Evolutionary conservation across 2,113 vertebrate species (phyloP).

Genomic region (Machaerirhynchus nigripectus): DNA sequence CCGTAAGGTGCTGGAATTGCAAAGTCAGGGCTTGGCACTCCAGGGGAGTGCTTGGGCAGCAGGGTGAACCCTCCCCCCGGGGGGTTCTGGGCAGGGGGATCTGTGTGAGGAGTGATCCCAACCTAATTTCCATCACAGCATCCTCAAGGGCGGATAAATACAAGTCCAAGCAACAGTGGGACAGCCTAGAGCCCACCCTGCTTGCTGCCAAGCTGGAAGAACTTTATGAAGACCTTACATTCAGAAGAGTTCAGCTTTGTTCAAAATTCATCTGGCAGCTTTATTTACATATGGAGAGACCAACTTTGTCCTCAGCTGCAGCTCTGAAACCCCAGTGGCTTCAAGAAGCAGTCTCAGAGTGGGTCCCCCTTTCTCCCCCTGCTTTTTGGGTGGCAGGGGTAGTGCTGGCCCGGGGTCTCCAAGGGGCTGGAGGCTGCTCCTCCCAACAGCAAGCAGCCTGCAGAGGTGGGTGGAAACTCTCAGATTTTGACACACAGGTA

Average conservation of each 20-base stretch:
- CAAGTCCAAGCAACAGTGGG: rapidly evolving
- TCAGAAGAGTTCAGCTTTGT: not conserved
- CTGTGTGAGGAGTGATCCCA: not conserved
- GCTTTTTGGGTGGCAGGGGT: not conserved
- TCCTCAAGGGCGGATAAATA: not conserved
- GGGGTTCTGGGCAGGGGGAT: not conserved
- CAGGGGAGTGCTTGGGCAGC: not conserved
- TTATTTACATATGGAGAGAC: not conserved
- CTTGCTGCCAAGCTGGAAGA: not conserved
- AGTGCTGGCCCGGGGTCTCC: not conserved
- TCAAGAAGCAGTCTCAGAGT: not conserved
- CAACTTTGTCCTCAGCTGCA: not conserved
- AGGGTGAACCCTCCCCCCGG: rapidly evolving
- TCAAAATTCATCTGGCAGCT: not conserved
- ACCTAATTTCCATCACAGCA: not conserved
- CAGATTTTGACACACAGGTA: not conserved
- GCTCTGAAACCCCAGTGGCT: not conserved
- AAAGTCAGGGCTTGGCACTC: not conserved
- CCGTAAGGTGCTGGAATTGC: not conserved
- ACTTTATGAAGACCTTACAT: not conserved
- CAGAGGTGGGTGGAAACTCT: not conserved
- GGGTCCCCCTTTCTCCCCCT: not conserved
- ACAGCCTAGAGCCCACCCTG: not conserved
- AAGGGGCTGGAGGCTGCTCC: rapidly evolving
- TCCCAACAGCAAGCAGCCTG: not conserved